Base-by-base conservation (phyloP, 2,113 vertebrate species). In the Canis aureus region DNA sequence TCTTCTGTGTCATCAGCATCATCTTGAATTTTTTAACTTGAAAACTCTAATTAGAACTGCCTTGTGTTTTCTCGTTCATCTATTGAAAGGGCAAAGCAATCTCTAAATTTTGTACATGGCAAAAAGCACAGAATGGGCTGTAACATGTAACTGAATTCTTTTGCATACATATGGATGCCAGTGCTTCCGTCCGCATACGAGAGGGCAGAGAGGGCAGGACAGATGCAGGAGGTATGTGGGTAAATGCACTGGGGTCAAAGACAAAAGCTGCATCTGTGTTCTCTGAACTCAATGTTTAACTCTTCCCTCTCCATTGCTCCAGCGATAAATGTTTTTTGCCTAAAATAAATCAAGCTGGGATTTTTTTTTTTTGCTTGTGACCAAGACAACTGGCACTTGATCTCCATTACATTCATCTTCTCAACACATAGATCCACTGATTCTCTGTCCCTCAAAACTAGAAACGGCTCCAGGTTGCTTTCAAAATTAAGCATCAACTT, bases 41-140 rank as follows among this genome's bases (percentile, higher is more conserved):
- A 74, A 95, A 91, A 35, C 91, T 94, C 38, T 81, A 91, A 66
- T 69, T 62, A 94, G 96, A 81, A 89, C 15, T 87, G 19, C 22
- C 53, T 43, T 78, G 17, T 51, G n/a, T 62, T 78, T 94, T 96
- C 66, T 81, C n/a, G 13, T 85, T 85, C 13, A 84, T 80, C 60
- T 67, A 74, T 20, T 91, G 55, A 82, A 95, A 87, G 29, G 57
- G 20, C 17, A 93, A 76, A 74, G 60, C 78, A 93, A 17, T 82
- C 91, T 89, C 16, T 64, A 91, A 81, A 57, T 49, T 90, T 79
- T 79, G 25, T 64, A 43, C 11, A 74, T 23, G 29, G 7, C n/a
- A 90, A 88, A 89, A 90, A 84, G 22, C 76, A 88, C 12, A 84
- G 22, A 66, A 74, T 0, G 91, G 43, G 92, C 25, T 60, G 67